These are phyloP conservation scores for Theodoxus fluviatilis DNA, from an alignment of 2,888 invertebrate species.

Conservation along the genomic window DNA sequence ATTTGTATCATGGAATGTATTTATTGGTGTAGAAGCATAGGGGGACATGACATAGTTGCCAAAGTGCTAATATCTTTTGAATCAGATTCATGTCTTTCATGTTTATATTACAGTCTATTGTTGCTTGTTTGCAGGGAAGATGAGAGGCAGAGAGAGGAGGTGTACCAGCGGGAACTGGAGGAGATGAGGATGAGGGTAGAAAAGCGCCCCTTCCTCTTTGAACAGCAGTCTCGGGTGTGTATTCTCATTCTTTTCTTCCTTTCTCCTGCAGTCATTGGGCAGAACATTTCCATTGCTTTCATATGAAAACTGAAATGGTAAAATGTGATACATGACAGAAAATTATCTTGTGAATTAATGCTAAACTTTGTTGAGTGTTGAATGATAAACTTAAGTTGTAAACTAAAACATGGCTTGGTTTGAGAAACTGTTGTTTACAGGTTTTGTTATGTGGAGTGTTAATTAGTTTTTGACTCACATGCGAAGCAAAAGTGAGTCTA, in stretches of 20 bases:
- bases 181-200: conserved; percentile 58
- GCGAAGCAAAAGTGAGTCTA: too few species aligned
- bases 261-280: neutral
- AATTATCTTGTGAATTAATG: too few species aligned
- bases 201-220: conserved; percentile 59
- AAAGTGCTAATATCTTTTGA: neutral
- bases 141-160: conserved; percentile 49
- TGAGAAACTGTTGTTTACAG: too few species aligned
- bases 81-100: neutral
- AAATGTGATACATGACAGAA: too few species aligned
- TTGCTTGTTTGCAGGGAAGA: conserved; percentile 41
- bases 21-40: neutral
- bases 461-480: too few species aligned
- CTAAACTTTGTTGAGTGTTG: too few species aligned
- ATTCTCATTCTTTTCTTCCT: neutral
- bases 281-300: neutral
- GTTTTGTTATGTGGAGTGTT: too few species aligned
- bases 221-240: conserved; percentile 57
- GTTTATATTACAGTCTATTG: neutral
- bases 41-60: neutral
- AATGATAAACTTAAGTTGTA: too few species aligned
- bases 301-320: too few species aligned
- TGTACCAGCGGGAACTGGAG: conserved; percentile 55
- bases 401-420: too few species aligned
- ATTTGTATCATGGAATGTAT: neutral